Conservation (phyloP, 2,113 vertebrate genomes). For the Electrona antarctica region DNA sequence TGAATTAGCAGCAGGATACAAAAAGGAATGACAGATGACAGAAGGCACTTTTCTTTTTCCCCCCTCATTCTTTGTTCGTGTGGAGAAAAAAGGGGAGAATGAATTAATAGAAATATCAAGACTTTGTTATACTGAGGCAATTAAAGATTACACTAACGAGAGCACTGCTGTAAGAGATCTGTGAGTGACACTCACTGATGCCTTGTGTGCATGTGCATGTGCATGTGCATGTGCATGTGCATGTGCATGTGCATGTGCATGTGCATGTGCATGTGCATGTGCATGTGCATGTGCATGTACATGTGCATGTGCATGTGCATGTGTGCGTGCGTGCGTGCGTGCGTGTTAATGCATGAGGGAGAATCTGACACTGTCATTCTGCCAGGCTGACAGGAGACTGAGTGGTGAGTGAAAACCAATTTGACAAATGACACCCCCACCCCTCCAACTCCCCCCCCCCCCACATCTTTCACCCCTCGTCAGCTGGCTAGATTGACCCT, state of each 20-base stretch:
- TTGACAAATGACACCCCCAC: slow-evolving; percentile 80
- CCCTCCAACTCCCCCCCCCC: slow-evolving; percentile 41
- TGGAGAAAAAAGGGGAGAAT: slow-evolving; percentile 39
- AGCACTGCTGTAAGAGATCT: slow-evolving; percentile 42
- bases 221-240: not conserved
- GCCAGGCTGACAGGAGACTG: slow-evolving; percentile 79
- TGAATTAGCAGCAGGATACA: slow-evolving; percentile 11
- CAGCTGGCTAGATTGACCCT: slow-evolving; percentile 65
- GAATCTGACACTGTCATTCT: slow-evolving; percentile 81
- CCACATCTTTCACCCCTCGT: slow-evolving; percentile 22
- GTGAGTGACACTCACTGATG: not conserved
- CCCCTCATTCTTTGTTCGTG: slow-evolving; percentile 19
- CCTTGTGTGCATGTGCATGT: not conserved
- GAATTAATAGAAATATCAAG: slow-evolving; percentile 52
- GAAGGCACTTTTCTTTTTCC: slow-evolving; percentile 26
- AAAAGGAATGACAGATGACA: slow-evolving; percentile 10
- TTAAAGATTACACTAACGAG: slow-evolving; percentile 60
- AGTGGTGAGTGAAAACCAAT: slow-evolving; percentile 83
- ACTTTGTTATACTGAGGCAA: slow-evolving; percentile 48
- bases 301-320: slow-evolving; percentile 10
- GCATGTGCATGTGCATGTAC: slow-evolving; percentile 13
- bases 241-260: slow-evolving; percentile 5
- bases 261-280: slow-evolving; percentile 8
- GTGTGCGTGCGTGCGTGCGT: not conserved
- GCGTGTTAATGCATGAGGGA: slow-evolving; percentile 78